Evolutionary conservation across 92 coral and sea anemone species (phyloP).

Genomic region (Montipora capitata): DNA sequence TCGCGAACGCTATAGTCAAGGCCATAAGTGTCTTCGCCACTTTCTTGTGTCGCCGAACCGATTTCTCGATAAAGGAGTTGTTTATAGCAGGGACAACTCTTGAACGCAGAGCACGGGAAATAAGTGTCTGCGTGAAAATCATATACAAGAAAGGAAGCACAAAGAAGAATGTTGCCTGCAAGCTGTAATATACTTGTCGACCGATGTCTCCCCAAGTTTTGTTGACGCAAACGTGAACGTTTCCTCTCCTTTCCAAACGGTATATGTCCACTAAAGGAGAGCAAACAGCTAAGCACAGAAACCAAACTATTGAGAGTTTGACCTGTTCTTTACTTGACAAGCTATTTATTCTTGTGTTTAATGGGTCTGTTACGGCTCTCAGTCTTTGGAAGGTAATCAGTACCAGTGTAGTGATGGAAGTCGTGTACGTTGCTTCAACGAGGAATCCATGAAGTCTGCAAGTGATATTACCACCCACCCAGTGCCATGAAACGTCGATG

Average conservation of each 20-base stretch:
- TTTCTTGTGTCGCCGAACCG: constrained; percentile 25
- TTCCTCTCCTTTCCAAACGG: background rate
- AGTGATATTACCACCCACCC: constrained; percentile 54
- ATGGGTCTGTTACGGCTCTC: constrained; percentile 45
- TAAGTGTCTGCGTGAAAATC: constrained; percentile 19
- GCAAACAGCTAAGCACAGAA: constrained; percentile 29
- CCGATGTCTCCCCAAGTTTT: constrained; percentile 13
- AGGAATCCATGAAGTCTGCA: constrained; percentile 63
- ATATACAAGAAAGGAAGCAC: constrained; percentile 22
- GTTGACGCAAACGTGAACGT: constrained; percentile 18
- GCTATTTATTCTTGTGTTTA: constrained; percentile 4
- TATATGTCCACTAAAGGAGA: constrained; percentile 52
- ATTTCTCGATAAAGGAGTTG: background rate
- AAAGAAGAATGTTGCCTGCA: constrained; percentile 45
- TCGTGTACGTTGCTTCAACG: constrained; percentile 55
- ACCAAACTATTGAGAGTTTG: constrained; percentile 22
- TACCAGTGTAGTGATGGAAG: constrained; percentile 59
- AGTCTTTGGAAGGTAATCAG: constrained; percentile 36
- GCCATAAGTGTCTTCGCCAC: constrained; percentile 41
- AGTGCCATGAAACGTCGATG: constrained; percentile 21
- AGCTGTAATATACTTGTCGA: constrained; percentile 40
- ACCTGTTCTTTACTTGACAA: constrained; percentile 15
- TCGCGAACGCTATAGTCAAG: constrained; percentile 43
- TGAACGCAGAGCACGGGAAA: constrained; percentile 10
- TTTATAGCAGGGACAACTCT: background rate